These are phyloP conservation scores for Danio tinwini DNA, from an alignment of 2,797 vertebrate genomes.

Conservation along the genomic window DNA sequence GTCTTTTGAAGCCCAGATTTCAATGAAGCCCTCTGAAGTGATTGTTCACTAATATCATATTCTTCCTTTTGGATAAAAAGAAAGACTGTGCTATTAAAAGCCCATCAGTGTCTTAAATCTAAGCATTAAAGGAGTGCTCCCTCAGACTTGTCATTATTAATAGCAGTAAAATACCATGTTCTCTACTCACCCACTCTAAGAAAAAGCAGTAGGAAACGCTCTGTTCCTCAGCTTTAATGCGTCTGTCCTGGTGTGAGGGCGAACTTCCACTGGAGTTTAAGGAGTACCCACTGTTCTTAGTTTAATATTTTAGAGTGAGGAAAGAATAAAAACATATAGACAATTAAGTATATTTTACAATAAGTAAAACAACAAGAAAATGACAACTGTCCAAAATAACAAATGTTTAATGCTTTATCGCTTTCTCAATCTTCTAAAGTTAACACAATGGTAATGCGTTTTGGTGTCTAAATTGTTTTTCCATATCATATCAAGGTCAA, in stretches of 20 bases:
- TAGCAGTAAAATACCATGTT: conserved; percentile 30
- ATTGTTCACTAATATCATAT: conserved; percentile 7
- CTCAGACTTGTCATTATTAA: conserved; percentile 27
- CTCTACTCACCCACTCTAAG: neutral
- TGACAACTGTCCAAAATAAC: too few relatives aligned
- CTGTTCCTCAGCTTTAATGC: conserved; percentile 22
- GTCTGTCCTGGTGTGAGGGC: conserved; percentile 3
- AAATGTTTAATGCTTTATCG: too few relatives aligned
- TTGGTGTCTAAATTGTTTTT: too few relatives aligned
- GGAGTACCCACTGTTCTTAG: conserved; percentile 13
- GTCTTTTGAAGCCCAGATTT: conserved; percentile 16
- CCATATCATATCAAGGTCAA: too few relatives aligned
- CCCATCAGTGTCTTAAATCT: neutral
- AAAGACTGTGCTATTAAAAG: conserved; percentile 4
- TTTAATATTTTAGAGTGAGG: neutral
- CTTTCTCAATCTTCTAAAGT: too few relatives aligned
- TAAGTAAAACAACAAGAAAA: too few relatives aligned
- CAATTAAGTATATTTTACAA: too few relatives aligned
- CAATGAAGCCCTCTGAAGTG: neutral
- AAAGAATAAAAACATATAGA: neutral
- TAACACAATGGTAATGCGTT: too few relatives aligned
- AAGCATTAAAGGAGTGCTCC: conserved; percentile 3
- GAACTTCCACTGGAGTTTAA: conserved; percentile 7
- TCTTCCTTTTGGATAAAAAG: conserved; percentile 15
- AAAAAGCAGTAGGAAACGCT: conserved; percentile 6